Evolutionary conservation across 1,140 invertebrate species (phyloP).

Genomic region (Druon quercuslanigerum): DNA sequence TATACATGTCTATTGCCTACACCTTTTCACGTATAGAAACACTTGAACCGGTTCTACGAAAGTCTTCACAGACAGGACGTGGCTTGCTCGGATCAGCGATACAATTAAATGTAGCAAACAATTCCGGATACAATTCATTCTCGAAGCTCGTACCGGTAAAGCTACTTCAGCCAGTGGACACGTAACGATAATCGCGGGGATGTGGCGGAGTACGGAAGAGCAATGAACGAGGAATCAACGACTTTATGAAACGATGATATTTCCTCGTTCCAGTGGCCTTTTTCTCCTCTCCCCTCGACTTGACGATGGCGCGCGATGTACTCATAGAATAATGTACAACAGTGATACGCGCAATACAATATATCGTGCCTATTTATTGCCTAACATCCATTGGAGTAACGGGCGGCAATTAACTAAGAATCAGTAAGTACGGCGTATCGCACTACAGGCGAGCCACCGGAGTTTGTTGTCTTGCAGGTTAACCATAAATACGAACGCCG

Average conservation of each 20-base stretch:
- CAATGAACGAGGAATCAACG: constrained; percentile 48
- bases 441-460: constrained; percentile 45
- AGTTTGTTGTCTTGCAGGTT: constrained; percentile 48
- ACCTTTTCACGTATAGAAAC: constrained; percentile 22
- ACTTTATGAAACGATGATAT: constrained; percentile 53
- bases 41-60: constrained; percentile 46
- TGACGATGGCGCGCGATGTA: constrained; percentile 41
- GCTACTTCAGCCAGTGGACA: constrained; percentile 41
- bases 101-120: constrained; percentile 54
- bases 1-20: background rate
- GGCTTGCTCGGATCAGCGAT: constrained; percentile 34
- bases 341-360: constrained; percentile 50
- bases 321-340: constrained; percentile 47
- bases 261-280: constrained; percentile 55
- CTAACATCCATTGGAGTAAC: constrained; percentile 51
- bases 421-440: constrained; percentile 41
- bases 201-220: constrained; percentile 38
- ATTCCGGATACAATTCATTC: constrained; percentile 53
- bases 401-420: constrained; percentile 54
- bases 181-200: constrained; percentile 40
- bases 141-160: constrained; percentile 35
- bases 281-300: constrained; percentile 39
- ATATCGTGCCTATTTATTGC: constrained; percentile 55
- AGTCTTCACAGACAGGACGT: constrained; percentile 48
- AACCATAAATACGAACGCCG: constrained; percentile 45